Evolutionary conservation across 2,113 vertebrate genomes (phyloP).

Genomic region (Oxyruncus cristatus): DNA sequence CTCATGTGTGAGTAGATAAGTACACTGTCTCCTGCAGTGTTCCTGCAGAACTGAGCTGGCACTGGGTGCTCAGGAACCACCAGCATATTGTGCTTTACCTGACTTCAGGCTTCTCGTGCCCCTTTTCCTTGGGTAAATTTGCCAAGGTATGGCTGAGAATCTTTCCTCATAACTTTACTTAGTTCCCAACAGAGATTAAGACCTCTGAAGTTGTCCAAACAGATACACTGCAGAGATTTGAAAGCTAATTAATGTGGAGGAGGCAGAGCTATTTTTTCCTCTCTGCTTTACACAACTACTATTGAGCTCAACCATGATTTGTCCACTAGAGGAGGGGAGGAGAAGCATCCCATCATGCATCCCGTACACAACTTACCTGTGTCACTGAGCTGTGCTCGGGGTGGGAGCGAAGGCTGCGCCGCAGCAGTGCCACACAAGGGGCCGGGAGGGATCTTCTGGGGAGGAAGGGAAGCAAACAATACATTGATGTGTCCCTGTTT

Average conservation of each 20-base stretch:
- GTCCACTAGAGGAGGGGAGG: background rate
- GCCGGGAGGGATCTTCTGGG: background rate
- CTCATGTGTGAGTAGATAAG: background rate
- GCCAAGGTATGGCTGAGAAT: background rate
- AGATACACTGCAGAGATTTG: background rate
- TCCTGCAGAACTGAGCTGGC: background rate
- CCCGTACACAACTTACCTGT: background rate
- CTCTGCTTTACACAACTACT: background rate
- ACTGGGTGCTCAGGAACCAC: background rate
- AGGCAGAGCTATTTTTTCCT: background rate
- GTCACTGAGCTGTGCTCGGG: background rate
- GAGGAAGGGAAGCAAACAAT: background rate
- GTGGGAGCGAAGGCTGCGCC: background rate
- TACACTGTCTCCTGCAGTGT: background rate
- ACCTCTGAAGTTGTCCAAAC: background rate
- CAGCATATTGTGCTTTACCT: background rate
- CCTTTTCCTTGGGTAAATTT: background rate
- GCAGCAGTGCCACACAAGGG: background rate
- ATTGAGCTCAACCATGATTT: background rate
- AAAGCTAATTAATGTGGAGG: background rate
- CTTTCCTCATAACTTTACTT: background rate
- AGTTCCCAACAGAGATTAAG: background rate
- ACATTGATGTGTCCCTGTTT: background rate
- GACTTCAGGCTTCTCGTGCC: background rate
- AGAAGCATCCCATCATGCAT: background rate